A percentile compares a stretch with the other conserved stretches of the same genome.
These are phyloP conservation scores for Allolobophora icterica DNA, from an alignment of 2,888 invertebrate genomes.

Conservation along the genomic window DNA sequence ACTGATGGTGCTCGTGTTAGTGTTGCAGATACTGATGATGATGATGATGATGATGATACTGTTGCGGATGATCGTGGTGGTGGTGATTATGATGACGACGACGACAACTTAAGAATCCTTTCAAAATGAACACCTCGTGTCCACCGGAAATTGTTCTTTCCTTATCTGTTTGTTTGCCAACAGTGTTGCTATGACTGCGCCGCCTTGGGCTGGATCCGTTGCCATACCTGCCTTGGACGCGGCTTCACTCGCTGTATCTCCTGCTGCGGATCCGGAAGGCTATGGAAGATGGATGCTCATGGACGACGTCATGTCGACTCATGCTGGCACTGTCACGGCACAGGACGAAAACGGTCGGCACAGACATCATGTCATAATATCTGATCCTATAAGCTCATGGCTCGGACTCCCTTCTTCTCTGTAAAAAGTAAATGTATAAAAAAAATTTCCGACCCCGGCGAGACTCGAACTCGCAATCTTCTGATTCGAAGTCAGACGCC, in stretches of 20 bases:
- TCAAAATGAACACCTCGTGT: too few species aligned
- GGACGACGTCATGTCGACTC: constrained; percentile 49
- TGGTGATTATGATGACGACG: too few species aligned
- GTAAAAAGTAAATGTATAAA: too few species aligned
- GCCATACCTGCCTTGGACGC: constrained; percentile 48
- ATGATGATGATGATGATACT: too few species aligned
- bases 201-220: constrained; percentile 48
- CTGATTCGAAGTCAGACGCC: too few species aligned
- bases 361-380: not conserved
- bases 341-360: constrained; percentile 49
- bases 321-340: constrained; percentile 51
- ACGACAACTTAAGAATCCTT: too few species aligned
- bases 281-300: constrained; percentile 49
- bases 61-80: too few species aligned
- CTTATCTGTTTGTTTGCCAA: not conserved
- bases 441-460: too few species aligned
- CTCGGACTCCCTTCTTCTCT: not conserved
- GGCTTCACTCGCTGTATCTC: constrained; percentile 47
- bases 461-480: too few species aligned
- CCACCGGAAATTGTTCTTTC: not conserved
- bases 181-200: constrained; percentile 50
- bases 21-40: too few species aligned
- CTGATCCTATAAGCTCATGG: not conserved
- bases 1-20: too few species aligned
- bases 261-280: constrained; percentile 49